These are phyloP conservation scores for Musca domestica DNA, from an alignment of 1,140 invertebrate genomes.

Conservation along the genomic window DNA sequence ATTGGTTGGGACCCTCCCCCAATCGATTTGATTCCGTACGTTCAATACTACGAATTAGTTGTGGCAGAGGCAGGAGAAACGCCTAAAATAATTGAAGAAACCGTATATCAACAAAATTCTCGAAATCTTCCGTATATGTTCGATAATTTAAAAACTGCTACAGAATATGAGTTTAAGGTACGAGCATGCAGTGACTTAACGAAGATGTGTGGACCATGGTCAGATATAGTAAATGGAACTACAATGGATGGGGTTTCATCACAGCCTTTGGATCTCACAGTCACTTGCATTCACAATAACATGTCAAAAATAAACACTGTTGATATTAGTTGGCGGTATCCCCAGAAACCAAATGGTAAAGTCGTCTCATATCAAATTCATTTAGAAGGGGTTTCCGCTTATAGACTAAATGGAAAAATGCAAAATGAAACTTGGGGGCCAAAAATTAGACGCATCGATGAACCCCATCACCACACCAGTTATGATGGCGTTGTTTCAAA, in stretches of 20 bases:
- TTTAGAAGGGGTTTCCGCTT: constrained; percentile 62
- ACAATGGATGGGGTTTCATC: constrained; percentile 73
- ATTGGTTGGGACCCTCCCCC: constrained; percentile 73
- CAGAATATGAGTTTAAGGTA: constrained; percentile 73
- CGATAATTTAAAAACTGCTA: constrained; percentile 71
- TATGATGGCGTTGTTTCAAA: constrained; percentile 65
- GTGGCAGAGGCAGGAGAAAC: constrained; percentile 61
- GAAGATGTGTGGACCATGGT: constrained; percentile 71
- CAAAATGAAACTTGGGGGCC: constrained; percentile 61
- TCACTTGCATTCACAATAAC: constrained; percentile 66
- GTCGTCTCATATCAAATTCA: constrained; percentile 62
- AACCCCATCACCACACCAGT: constrained; percentile 42
- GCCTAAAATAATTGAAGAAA: constrained; percentile 58
- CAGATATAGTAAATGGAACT: constrained; percentile 69
- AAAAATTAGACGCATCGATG: constrained; percentile 61
- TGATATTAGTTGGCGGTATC: constrained; percentile 68
- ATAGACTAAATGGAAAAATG: constrained; percentile 58
- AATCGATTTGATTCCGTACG: constrained; percentile 64
- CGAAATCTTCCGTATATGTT: constrained; percentile 72
- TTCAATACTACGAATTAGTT: constrained; percentile 74
- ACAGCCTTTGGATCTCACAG: constrained; percentile 58
- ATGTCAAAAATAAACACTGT: constrained; percentile 64
- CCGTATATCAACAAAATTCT: constrained; percentile 63
- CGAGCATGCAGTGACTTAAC: constrained; percentile 76
- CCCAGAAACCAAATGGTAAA: constrained; percentile 69